Evolutionary conservation across 2,888 invertebrate species (phyloP).

Genomic region (Phengaris alcon): DNA sequence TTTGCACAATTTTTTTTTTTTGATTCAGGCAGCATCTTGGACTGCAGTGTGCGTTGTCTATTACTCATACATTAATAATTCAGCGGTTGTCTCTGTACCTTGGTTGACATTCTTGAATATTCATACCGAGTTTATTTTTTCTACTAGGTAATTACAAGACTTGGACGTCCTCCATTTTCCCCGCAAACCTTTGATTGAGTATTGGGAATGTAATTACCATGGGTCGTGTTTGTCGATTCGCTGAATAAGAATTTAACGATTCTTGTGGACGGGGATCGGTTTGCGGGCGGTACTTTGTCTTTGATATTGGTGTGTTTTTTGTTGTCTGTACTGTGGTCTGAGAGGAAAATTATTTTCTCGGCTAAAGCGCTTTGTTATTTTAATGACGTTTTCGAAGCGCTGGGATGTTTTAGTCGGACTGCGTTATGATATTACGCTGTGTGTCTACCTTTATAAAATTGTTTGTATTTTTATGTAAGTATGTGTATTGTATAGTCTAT

Average conservation of each 20-base stretch:
- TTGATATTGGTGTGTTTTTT: slow-evolving; percentile 30
- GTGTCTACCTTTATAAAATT: neutral
- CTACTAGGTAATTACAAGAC: slow-evolving; percentile 49
- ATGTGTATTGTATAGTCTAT: neutral
- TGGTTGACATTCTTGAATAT: slow-evolving; percentile 48
- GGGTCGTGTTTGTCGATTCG: slow-evolving; percentile 36
- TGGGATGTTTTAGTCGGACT: neutral
- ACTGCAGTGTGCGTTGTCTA: slow-evolving; percentile 4
- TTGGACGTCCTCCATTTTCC: slow-evolving; percentile 52
- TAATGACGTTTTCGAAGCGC: slow-evolving; percentile 17
- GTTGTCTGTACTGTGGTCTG: slow-evolving; percentile 17
- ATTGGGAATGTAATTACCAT: slow-evolving; percentile 48
- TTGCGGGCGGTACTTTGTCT: slow-evolving; percentile 34
- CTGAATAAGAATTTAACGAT: slow-evolving; percentile 40
- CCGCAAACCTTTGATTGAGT: slow-evolving; percentile 49
- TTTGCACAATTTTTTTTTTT: neutral
- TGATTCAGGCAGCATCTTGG: neutral
- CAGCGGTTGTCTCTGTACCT: slow-evolving; percentile 42
- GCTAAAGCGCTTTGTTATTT: slow-evolving; percentile 21
- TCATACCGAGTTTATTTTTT: slow-evolving; percentile 49
- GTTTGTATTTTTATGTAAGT: neutral
- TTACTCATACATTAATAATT: slow-evolving; percentile 51
- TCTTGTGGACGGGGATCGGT: slow-evolving; percentile 34
- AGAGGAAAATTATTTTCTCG: slow-evolving; percentile 26
- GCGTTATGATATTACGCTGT: slow-evolving; percentile 20